Conservation (phyloP, 2,113 vertebrate genomes). For the Brachyhypopomus gauderio region DNA sequence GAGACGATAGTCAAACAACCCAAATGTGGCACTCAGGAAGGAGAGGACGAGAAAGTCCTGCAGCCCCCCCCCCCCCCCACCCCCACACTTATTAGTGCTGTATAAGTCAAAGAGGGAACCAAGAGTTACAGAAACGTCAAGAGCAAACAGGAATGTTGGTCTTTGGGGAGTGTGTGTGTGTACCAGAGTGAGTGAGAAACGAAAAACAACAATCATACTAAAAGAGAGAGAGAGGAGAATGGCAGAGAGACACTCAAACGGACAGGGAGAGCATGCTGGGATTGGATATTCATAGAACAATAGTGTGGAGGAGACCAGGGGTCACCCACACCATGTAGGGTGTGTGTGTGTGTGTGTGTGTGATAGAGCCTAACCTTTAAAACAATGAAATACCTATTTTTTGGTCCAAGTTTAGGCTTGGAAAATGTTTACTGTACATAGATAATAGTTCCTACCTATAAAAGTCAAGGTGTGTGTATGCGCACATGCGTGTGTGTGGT, state of each 20-base stretch:
- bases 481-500: conserved; percentile 3
- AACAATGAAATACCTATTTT: no score
- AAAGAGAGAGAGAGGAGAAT: no score
- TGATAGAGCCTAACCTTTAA: no score
- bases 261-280: no score
- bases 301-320: no score
- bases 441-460: no score
- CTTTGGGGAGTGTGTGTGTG: neutral
- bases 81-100: neutral
- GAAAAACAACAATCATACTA: no score
- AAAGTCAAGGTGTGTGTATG: neutral
- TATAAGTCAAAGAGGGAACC: neutral
- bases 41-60: conserved; percentile 7
- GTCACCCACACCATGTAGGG: no score
- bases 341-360: conserved; percentile 4
- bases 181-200: neutral
- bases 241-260: no score
- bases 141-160: neutral
- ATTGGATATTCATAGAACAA: no score
- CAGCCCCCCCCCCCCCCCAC: neutral
- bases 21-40: conserved; percentile 23
- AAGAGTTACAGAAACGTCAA: neutral
- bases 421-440: no score
- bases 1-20: conserved; percentile 23
- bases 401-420: no score